Evolutionary conservation across 2,113 vertebrate species (phyloP), one percentile per base, ranked within the genome.

Genomic region (Nipponia nippon): DNA sequence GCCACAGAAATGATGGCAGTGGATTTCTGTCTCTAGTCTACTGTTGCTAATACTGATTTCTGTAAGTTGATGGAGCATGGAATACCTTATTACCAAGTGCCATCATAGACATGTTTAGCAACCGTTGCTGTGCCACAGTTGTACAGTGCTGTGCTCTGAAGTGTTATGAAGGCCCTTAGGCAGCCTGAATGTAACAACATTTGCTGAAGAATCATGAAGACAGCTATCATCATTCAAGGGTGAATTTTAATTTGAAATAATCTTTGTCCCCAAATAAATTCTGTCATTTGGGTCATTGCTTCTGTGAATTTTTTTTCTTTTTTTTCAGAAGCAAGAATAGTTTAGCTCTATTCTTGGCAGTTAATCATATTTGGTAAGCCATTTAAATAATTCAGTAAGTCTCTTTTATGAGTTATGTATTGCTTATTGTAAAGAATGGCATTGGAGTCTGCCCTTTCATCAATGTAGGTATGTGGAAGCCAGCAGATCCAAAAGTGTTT

Each of bases 21-120:
- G 66, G 53, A 73, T 95, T 97, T 95, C 88, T 92, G 63, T 91
- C 82, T 94, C 91, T 79, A 76, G 61, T 79, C 55, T 56, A 36
- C 79, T 96, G 86, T 93, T 89, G 75, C 89, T 95, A 92, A 94
- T 67, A 67, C 89, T 83, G 91, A 95, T 93, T 96, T 85, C 85
- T 92, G 71, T 63, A 96, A 97, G 32, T 8, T 88, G 94, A 93
- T 93, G 85, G 89, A 93, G 93, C 92, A 85, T 83, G 77, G 82
- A 89, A 50, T 83, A 84, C 76, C 58, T 84, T 86, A 76, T 82
- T 93, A 70, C 67, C 76, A 77, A 89, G 79, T 77, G 90, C 82
- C 79, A 73, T 95, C 58, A 34, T 16, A 71, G 94, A 70, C 49
- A 73, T 88, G 84, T 96, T 95, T 93, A 90, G 66, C 85, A 91